Base-by-base conservation (phyloP, 1,140 invertebrate genomes). In the Megathymus violae region DNA sequence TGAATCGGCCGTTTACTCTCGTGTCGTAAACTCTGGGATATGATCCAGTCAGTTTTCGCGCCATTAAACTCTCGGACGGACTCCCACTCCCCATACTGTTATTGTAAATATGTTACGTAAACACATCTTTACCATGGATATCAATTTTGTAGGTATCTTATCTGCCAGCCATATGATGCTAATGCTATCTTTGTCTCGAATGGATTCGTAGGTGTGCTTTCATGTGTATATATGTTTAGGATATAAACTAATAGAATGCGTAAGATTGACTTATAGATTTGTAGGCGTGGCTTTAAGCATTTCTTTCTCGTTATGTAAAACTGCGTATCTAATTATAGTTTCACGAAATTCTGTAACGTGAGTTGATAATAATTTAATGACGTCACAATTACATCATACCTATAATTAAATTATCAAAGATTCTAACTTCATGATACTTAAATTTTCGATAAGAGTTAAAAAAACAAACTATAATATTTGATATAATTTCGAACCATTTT, bases 31-130 rank as follows among this genome's bases (percentile, higher is more conserved):
- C 63, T 71, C 74, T 65, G 82, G 85, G 84, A 90, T 90, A 89
- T 90, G 85, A 90, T 90, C 85, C 85, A 85, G 88, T 88, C 83
- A 86, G 82, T 90, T 88, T 84, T 90, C 88, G 86, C 88, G 71
- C 85, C 88, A 90, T 90, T 90, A 89, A 90, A 79, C 78, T 71
- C 74, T 82, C 67, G 82, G 82, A 82, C 80, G 52, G 66, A 73
- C 77, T 76, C 74, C 74, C 65, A 71, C 77, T 76, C 80, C 81
- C 73, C 70, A 66, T 77, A 69, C 67, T 76, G 73, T 82, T 85
- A 78, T 82, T 86, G 80, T 82, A 79, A 83, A 82, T 80, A 78
- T 78, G 58, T 72, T 70, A 71, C 68, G 69, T 70, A 78, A 76
- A 80, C 71, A 76, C 34, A 70, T 67, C 63, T 25, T 9, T 2